These are phyloP conservation scores for Amyelois transitella DNA, from an alignment of 1,140 invertebrate species.

Conservation along the genomic window DNA sequence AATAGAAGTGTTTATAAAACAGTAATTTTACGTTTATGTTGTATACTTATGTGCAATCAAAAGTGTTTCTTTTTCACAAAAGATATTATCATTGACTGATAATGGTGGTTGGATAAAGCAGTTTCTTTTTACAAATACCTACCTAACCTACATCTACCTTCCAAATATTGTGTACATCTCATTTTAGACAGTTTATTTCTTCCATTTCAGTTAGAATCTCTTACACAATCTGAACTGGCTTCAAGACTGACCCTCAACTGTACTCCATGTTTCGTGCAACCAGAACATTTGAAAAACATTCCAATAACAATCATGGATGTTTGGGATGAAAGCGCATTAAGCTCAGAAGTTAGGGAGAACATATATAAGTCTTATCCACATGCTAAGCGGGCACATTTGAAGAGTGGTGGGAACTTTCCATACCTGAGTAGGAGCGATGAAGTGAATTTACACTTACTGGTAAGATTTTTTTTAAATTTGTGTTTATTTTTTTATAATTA, in stretches of 20 bases:
- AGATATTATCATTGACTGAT: no score
- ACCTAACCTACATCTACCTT: no score
- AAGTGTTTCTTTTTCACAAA: no score
- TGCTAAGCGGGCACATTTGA: constrained; percentile 91
- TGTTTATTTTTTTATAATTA: background rate
- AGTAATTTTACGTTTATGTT: no score
- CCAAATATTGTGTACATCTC: background rate
- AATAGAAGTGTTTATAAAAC: no score
- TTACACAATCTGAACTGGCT: constrained; percentile 88
- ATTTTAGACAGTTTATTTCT: background rate
- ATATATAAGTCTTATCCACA: constrained; percentile 92
- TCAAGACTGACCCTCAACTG: constrained; percentile 93
- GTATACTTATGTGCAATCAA: no score
- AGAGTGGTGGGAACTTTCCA: constrained; percentile 93
- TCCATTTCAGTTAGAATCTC: constrained; percentile 82
- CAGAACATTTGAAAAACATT: constrained; percentile 81
- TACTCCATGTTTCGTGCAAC: constrained; percentile 86
- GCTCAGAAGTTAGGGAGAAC: constrained; percentile 84
- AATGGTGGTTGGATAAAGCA: no score
- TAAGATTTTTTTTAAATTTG: constrained; percentile 60
- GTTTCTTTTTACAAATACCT: no score
- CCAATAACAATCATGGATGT: constrained; percentile 91
- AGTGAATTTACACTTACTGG: constrained; percentile 93
- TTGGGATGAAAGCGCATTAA: constrained; percentile 92
- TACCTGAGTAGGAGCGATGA: constrained; percentile 92